Evolutionary conservation across 2,888 invertebrate species (phyloP).

Genomic region (Rotaria macrura): DNA sequence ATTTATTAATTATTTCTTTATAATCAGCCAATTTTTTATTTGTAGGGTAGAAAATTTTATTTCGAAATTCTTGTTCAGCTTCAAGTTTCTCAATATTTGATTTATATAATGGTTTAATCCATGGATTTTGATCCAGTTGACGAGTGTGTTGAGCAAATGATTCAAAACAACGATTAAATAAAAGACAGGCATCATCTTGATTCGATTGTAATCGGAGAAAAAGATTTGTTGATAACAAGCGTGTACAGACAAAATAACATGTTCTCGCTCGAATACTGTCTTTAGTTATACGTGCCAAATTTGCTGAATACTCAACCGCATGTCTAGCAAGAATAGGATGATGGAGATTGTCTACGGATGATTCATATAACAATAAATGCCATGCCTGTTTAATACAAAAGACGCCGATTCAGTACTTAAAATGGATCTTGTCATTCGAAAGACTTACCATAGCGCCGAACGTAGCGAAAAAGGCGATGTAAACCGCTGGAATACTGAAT

Average conservation of each 20-base stretch:
- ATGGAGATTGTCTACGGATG: neutral
- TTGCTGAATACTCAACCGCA: neutral
- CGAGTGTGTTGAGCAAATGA: neutral
- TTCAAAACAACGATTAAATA: neutral
- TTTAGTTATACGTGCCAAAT: neutral
- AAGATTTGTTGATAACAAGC: neutral
- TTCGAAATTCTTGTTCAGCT: neutral
- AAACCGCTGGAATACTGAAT: neutral
- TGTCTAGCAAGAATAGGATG: neutral
- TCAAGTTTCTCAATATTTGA: neutral
- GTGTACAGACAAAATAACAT: neutral
- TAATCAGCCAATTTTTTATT: neutral
- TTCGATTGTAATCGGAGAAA: neutral
- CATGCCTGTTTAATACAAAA: neutral
- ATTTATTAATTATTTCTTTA: neutral
- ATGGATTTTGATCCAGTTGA: neutral
- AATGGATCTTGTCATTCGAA: neutral
- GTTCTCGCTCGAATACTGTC: neutral
- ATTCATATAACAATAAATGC: neutral
- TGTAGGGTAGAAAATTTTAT: neutral
- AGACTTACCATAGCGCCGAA: neutral
- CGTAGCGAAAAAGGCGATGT: neutral
- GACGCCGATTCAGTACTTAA: neutral
- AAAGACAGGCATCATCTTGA: neutral
- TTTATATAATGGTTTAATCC: neutral